Evolutionary conservation across 2,888 invertebrate species (phyloP), one percentile per base, ranked within the genome.

Genomic region (Machimus atricapillus): DNA sequence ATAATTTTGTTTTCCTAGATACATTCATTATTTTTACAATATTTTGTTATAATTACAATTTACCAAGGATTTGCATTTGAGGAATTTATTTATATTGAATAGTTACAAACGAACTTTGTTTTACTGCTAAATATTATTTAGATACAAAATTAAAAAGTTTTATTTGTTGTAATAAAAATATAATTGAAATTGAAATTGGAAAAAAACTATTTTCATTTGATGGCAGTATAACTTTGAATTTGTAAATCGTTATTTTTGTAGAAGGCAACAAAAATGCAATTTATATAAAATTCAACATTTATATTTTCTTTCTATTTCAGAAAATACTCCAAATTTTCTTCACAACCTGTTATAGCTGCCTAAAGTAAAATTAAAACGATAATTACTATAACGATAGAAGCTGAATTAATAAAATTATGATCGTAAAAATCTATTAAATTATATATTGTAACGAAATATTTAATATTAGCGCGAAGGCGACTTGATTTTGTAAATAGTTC

Each of bases 311-410:
- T 78, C 19, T 43, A 73, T 85, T 79, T 79, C 79, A 86, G 77
- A 85, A 86, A 85, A 85, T 85, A 19, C 87, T 87, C 76, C 85
- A 9, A 46, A 56, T 66, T 58, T 77, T 85, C 83, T 87, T 83
- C 77, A 83, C 43, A 85, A 83, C 85, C 78, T 87, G 88, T 88
- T 88, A 85, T 87, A 89, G 88, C 89, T 89, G 89, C 89, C 89
- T 89, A 89, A 87, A 88, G 7, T 58, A 37, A 83, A 83, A 83
- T 37, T 37, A 83, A 40, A 87, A 87, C 86, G 19, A 87, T 81
- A 52, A 82, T 76, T 83, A 87, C 76, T 83, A 87, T 83, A 77
- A 82, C 16, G 14, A 34, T 66, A 85, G 40, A 79, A 85, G 58
- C 52, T 58, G 66, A 85, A 85, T 83, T 81, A 83, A 77, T 83